Conservation (phyloP, 1,140 invertebrate genomes). For the Drosophila guanche region DNA sequence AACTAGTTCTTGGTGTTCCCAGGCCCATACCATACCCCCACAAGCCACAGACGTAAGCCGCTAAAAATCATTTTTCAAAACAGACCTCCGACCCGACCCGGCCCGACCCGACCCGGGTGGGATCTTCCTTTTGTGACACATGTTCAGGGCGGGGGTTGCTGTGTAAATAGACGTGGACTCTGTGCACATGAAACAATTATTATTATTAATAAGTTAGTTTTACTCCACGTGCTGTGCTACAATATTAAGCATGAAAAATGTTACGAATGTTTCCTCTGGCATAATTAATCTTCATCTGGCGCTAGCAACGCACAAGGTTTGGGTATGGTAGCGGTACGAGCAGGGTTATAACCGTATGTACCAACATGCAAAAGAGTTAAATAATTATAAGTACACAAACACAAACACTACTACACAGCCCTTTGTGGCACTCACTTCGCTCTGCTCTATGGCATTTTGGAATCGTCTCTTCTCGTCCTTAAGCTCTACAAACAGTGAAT, state of each 20-base stretch:
- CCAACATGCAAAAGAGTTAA: constrained; percentile 73
- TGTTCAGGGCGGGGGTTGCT: constrained; percentile 1
- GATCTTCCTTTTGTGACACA: constrained; percentile 20
- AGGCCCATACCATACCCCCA: neutral
- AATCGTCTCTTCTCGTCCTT: constrained; percentile 32
- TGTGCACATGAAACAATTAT: constrained; percentile 75
- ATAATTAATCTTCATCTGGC: constrained; percentile 78
- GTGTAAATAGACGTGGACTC: constrained; percentile 21
- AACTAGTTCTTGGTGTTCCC: constrained; percentile 49
- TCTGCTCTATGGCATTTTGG: constrained; percentile 2
- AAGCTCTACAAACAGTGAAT: constrained; percentile 72
- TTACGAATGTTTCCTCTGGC: constrained; percentile 66
- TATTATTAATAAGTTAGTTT: constrained; percentile 81
- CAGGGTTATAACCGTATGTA: no score
- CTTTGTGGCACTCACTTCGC: constrained; percentile 1
- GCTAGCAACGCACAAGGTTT: constrained; percentile 20
- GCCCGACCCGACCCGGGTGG: neutral
- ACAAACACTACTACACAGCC: constrained; percentile 7
- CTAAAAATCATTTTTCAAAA: constrained; percentile 55
- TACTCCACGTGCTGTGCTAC: constrained; percentile 57
- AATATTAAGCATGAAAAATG: constrained; percentile 80
- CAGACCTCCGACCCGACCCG: constrained; percentile 15
- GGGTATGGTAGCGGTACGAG: neutral
- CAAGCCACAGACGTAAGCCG: constrained; percentile 26
- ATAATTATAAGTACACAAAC: constrained; percentile 74